phyloP scores from a whole-genome alignment of 1,140 invertebrate species.

The fruit fly (Drosophila melanogaster) region DNA sequence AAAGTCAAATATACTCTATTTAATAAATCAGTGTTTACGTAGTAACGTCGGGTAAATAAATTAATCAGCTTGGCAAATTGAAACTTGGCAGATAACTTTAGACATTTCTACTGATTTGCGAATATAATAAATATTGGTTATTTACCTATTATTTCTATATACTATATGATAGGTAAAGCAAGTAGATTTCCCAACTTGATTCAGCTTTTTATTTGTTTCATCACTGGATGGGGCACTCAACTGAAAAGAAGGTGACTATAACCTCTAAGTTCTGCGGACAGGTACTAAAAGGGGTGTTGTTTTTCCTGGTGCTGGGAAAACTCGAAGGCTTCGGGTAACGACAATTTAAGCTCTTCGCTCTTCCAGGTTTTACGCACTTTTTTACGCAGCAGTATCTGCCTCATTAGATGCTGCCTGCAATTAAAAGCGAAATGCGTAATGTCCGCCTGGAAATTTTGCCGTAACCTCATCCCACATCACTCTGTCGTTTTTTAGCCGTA shows the following conservation, averaged over 20 bases:
- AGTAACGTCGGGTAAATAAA: not conserved
- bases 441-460: constrained; percentile 14
- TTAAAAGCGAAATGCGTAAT: constrained; percentile 41
- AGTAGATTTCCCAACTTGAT: not conserved
- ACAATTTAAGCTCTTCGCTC: constrained; percentile 35
- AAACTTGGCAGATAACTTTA: not conserved
- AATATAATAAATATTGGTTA: not conserved
- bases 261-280: constrained; percentile 22
- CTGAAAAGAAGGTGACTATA: constrained; percentile 11
- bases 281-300: not conserved
- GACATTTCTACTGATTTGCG: not conserved
- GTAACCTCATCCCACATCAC: not conserved
- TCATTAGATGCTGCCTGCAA: constrained; percentile 57
- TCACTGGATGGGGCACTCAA: constrained; percentile 18
- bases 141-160: too few relatives aligned
- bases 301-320: not conserved
- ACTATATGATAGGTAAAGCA: too few relatives aligned
- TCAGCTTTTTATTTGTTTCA: not conserved
- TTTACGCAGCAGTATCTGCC: constrained; percentile 54
- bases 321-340: constrained; percentile 3
- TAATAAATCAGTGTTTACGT: not conserved
- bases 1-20: too few relatives aligned
- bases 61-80: not conserved
- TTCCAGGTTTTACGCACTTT: constrained; percentile 62
- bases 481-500: constrained; percentile 3